phyloP scores from a whole-genome alignment of 2,888 invertebrate species.

The Spicauda simplicius region DNA sequence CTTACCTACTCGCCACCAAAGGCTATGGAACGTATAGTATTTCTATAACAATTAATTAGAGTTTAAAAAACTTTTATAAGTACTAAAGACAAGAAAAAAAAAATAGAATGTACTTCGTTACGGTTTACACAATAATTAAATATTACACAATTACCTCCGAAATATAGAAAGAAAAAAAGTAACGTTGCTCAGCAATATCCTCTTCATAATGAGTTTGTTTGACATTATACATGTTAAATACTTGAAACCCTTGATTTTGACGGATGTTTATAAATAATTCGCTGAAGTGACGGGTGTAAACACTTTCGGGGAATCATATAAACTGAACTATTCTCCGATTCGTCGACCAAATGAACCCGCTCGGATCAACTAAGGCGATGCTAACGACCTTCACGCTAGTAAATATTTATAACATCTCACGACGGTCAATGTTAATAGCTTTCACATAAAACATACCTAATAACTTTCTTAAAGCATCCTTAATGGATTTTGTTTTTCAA shows the following conservation, averaged over 20 bases:
- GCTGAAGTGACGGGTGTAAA: constrained; percentile 27
- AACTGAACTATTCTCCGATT: constrained; percentile 12
- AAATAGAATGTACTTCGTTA: too few species aligned
- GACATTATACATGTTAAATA: constrained; percentile 16
- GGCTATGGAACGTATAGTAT: too few species aligned
- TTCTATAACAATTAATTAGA: too few species aligned
- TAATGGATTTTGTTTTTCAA: not conserved
- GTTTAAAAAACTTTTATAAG: too few species aligned
- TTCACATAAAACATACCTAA: constrained; percentile 9
- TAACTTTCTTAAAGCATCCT: not conserved
- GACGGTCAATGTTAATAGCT: constrained; percentile 20
- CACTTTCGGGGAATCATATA: constrained; percentile 34
- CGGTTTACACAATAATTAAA: too few species aligned
- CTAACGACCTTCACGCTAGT: constrained; percentile 25
- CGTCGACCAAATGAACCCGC: constrained; percentile 15
- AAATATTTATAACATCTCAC: constrained; percentile 27
- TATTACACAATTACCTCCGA: too few species aligned
- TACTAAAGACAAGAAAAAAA: too few species aligned
- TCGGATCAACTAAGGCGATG: constrained; percentile 16
- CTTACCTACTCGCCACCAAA: too few species aligned
- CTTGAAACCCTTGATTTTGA: constrained; percentile 27
- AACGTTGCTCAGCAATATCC: not conserved
- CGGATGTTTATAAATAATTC: constrained; percentile 37
- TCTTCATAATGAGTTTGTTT: constrained; percentile 10
- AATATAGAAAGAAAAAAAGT: too few species aligned